phyloP scores from a whole-genome alignment of 2,888 invertebrate species.

The Coronaproctus castanopsis region DNA sequence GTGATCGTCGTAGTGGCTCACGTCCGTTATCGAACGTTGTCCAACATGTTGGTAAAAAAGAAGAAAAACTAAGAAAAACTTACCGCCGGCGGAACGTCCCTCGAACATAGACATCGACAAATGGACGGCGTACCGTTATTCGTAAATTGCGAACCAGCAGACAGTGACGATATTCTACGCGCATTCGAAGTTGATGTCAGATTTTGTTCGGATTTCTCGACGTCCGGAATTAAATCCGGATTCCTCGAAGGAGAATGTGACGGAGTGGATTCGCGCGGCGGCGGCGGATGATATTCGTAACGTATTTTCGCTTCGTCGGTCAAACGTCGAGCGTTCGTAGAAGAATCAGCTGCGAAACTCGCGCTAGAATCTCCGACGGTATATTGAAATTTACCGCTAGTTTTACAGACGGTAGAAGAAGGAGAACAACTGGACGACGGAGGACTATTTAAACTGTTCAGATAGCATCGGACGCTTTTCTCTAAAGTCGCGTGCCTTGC shows the following conservation, averaged over 20 bases:
- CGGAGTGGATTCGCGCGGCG: neutral
- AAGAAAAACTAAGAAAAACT: conserved; percentile 3
- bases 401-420: conserved; percentile 19
- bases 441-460: conserved; percentile 59
- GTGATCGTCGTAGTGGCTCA: no score
- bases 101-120: no score
- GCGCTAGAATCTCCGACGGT: conserved; percentile 3
- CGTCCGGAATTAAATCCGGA: conserved; percentile 12
- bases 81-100: neutral
- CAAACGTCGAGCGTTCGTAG: neutral
- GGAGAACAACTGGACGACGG: conserved; percentile 31
- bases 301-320: conserved; percentile 1
- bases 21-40: no score
- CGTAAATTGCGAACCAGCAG: no score
- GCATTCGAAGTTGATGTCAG: no score
- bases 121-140: no score
- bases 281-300: neutral
- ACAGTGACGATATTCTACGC: no score
- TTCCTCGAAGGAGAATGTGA: conserved; percentile 12
- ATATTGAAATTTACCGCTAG: neutral
- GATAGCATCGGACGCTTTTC: conserved; percentile 72
- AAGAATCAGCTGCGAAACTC: neutral
- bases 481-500: conserved; percentile 69
- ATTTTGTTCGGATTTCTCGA: conserved; percentile 2
- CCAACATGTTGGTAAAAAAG: no score